Base-by-base conservation (phyloP, 1,140 invertebrate species). In the Nasonia longicornis region DNA sequence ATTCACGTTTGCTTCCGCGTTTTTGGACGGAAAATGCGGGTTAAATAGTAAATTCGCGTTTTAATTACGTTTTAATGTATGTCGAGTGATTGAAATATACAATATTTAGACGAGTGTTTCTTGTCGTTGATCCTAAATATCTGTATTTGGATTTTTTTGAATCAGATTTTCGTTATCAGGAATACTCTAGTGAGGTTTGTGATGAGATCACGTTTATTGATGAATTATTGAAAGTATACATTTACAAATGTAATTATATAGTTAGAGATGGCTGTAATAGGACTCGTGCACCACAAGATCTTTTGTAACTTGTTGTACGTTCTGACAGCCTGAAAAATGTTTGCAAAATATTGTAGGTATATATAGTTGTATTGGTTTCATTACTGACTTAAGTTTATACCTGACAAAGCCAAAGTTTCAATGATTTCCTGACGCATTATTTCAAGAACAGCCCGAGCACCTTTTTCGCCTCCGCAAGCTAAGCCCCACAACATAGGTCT, bases 401-500 rank as follows among this genome's bases (percentile, higher is more conserved):
- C 94, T 85, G 95, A 92, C 72, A 98, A 91, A 58, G 93, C 94
- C 88, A 98, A 93, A 0, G 95, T 91, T 71, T 93, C 91, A 84
- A 96, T 94, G 12, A 98, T 92, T 91, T 98, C 97, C 42, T 93
- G 93, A 83, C 91, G 92, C 3, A 98, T 87, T 77, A 98, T 94
- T 84, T 93, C 87, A 2, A 98, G 88, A 85, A 98, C 92, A 79
- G 92, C 90, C 81, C 92, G 92, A 0, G 96, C 96, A 2, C 97
- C 97, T 10, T 93, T 88, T 88, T 96, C 93, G 0, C 97, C 97
- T 76, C 92, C 92, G 81, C 94, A 93, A 31, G 95, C 92, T 29
- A 99, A 88, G 2, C 96, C 98, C 96, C 97, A 99, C 0, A 99
- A 83, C 58, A 96, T 93, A 0, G 97, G 97, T 82, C 97, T 92